Percentiles rank a stretch among this genome's conserved stretches.
phyloP scores from a whole-genome alignment of 2,888 invertebrate genomes.

The Xylota segnis region DNA sequence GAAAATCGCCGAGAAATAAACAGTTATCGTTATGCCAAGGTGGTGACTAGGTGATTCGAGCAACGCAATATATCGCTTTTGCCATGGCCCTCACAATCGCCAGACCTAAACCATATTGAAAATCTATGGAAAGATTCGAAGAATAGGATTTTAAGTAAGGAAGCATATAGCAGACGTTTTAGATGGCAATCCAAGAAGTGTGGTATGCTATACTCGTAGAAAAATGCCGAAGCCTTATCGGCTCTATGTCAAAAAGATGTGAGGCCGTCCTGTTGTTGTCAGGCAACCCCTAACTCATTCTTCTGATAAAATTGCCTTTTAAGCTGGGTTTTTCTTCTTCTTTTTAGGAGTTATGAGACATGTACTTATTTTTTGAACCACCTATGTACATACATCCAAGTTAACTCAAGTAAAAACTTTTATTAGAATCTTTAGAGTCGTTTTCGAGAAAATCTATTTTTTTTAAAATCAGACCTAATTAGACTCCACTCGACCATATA shows the following conservation, averaged over 20 bases:
- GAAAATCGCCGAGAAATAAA: no score
- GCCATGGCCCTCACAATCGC: no score
- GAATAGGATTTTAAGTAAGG: background rate
- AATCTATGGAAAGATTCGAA: background rate
- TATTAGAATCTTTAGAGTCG: no score
- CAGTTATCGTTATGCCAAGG: no score
- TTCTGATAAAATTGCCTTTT: background rate
- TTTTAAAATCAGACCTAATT: no score
- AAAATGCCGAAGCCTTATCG: background rate
- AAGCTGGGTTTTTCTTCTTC: background rate
- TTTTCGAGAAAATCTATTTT: no score
- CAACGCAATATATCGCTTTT: constrained; percentile 4
- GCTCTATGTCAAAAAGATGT: constrained; percentile 4
- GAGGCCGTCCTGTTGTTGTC: background rate
- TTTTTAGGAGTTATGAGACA: background rate
- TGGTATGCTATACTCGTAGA: background rate
- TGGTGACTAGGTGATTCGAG: background rate
- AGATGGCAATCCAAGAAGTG: background rate
- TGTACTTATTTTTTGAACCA: background rate
- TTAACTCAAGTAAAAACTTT: no score
- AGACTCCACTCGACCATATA: no score
- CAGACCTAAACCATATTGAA: constrained; percentile 7
- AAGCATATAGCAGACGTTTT: background rate
- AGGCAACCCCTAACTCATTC: background rate
- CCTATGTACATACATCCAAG: no score